Base-by-base conservation (phyloP, 2,888 invertebrate species). In the Phalangium opilio region DNA sequence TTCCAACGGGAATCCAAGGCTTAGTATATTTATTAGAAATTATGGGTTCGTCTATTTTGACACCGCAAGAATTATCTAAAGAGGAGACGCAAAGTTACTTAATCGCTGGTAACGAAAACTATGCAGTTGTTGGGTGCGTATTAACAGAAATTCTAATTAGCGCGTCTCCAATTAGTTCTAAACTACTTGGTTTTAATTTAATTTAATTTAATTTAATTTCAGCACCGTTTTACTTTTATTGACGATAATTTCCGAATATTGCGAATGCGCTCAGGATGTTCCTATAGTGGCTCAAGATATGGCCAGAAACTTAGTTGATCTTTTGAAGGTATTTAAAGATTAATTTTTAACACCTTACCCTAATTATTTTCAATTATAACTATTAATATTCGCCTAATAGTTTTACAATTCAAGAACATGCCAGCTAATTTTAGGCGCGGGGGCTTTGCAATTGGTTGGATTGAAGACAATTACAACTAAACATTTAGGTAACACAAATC, bases 341-440 rank as follows among this genome's bases (percentile, higher is more conserved):
- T n/a, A n/a, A n/a, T n/a, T n/a, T n/a, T n/a, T n/a, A n/a, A n/a
- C n/a, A n/a, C n/a, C n/a, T n/a, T n/a, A n/a, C n/a, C n/a, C n/a
- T n/a, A n/a, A n/a, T n/a, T n/a, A n/a, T n/a, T n/a, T n/a, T n/a
- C n/a, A n/a, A n/a, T n/a, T n/a, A n/a, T n/a, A n/a, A n/a, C n/a
- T n/a, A n/a, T n/a, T n/a, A n/a, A n/a, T n/a, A n/a, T n/a, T n/a
- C n/a, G n/a, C n/a, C n/a, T n/a, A n/a, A n/a, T n/a, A n/a, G n/a
- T n/a, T 27, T 45, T 74, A 73, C 59, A 74, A 70, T 57, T 70
- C 71, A 3, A 62, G 72, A 47, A 69, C 71, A 2, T 93, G 89
- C 67, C 93, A 95, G 65, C 73, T 98, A 58, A 86, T 98, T 46
- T 73, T 98, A 47, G 96, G 95, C 39, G 96, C 95, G 36, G 95